Evolutionary conservation across 2,797 vertebrate species (phyloP).

Genomic region (Chanos chanos): DNA sequence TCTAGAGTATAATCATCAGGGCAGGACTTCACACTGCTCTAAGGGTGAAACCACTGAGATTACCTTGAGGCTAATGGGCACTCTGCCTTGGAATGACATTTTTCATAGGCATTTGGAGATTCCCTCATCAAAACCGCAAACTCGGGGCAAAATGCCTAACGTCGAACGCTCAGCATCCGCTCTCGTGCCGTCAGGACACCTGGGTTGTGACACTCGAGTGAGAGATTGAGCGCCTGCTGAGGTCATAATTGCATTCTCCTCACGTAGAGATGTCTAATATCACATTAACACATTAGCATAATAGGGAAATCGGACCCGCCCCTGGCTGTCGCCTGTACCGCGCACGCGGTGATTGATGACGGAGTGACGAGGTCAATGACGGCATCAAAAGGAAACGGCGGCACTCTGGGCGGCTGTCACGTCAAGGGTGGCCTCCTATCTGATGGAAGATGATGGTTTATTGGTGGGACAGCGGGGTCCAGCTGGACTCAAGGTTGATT

Average conservation of each 20-base stretch:
- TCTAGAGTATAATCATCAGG: too few species aligned
- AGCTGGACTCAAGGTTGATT: too few species aligned
- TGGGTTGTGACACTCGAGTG: too few species aligned
- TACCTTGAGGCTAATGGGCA: not conserved
- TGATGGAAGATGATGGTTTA: not conserved
- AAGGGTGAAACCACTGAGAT: not conserved
- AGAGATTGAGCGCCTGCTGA: too few species aligned
- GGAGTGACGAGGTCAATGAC: slow-evolving; percentile 22
- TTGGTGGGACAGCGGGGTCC: not conserved
- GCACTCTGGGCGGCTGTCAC: not conserved
- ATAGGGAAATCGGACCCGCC: slow-evolving; percentile 52
- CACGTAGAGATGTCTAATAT: slow-evolving; percentile 22
- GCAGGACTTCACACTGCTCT: not conserved
- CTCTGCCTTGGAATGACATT: not conserved
- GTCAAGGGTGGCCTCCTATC: not conserved
- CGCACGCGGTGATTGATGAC: slow-evolving; percentile 51
- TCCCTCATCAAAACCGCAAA: not conserved
- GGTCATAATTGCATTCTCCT: slow-evolving; percentile 24
- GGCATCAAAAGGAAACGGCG: not conserved
- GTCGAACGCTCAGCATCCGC: too few species aligned
- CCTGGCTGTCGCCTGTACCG: slow-evolving; percentile 48
- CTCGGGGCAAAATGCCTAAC: too few species aligned
- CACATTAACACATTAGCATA: slow-evolving; percentile 56
- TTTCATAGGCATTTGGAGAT: not conserved
- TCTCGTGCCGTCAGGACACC: too few species aligned